Conservation (phyloP, 92 coral and sea anemone genomes). For the Ricordea florida region DNA sequence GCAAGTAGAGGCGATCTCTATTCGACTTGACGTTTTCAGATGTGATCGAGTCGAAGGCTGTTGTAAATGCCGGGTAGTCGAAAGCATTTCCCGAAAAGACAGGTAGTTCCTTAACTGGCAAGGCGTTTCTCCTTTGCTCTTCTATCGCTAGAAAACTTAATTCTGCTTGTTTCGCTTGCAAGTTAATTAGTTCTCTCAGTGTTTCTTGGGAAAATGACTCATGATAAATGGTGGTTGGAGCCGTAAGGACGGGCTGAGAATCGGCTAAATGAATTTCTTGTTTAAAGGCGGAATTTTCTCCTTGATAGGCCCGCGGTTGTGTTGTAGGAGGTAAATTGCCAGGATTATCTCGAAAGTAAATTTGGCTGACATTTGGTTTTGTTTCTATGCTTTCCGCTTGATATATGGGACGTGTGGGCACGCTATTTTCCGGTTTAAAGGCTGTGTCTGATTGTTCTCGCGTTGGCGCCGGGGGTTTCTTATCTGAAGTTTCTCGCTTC, state of each 20-base stretch:
- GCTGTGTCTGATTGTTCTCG: not conserved
- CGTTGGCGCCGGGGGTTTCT: not conserved
- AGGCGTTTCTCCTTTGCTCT: not conserved
- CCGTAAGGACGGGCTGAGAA: too few relatives aligned
- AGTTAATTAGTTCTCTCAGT: not conserved
- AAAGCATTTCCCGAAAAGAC: conserved; percentile 21
- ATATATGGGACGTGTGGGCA: too few relatives aligned
- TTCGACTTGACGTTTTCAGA: not conserved
- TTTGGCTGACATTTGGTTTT: too few relatives aligned
- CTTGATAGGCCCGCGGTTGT: too few relatives aligned
- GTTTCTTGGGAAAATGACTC: too few relatives aligned
- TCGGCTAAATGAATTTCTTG: too few relatives aligned
- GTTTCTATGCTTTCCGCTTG: too few relatives aligned
- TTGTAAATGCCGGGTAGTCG: conserved; percentile 1
- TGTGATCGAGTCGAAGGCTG: conserved; percentile 31
- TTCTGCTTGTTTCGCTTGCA: not conserved
- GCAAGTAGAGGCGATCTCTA: conserved; percentile 2
- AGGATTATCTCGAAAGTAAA: too few relatives aligned
- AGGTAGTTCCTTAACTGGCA: conserved; percentile 22
- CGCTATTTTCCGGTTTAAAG: too few relatives aligned
- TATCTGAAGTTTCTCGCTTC: not conserved
- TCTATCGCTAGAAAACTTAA: conserved; percentile 13
- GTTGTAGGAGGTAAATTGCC: too few relatives aligned
- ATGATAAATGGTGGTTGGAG: too few relatives aligned
- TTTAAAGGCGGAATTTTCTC: too few relatives aligned